Conservation (phyloP, 2,113 vertebrate species). For the Stictonetta naevosa region DNA sequence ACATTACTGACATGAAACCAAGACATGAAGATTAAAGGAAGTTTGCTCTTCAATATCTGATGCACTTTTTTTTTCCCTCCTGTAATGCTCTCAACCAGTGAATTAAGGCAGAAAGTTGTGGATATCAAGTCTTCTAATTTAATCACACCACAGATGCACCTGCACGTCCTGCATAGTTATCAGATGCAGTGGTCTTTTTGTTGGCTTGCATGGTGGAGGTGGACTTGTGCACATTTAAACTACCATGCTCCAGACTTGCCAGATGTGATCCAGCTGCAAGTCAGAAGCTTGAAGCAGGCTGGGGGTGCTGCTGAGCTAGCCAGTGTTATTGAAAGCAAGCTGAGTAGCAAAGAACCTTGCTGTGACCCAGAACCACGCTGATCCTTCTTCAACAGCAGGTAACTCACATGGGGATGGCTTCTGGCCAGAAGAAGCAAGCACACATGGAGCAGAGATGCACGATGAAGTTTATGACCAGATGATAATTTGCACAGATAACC, state of each 20-base stretch:
- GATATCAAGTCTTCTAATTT: not conserved
- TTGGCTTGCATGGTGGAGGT: not conserved
- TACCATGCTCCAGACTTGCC: not conserved
- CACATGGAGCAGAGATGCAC: not conserved
- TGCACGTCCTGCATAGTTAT: rapidly evolving
- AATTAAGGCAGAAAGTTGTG: not conserved
- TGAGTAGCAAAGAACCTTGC: not conserved
- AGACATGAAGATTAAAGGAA: not conserved
- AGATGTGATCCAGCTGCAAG: not conserved
- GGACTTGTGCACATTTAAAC: not conserved
- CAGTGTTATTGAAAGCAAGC: rapidly evolving
- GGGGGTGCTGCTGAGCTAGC: not conserved
- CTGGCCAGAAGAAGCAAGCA: not conserved
- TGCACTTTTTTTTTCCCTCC: too few species aligned
- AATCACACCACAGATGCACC: rapidly evolving
- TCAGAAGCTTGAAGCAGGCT: not conserved
- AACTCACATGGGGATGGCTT: not conserved
- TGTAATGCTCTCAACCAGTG: not conserved
- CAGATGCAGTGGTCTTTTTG: not conserved
- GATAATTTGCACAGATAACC: not conserved
- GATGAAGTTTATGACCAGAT: not conserved
- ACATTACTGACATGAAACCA: not conserved
- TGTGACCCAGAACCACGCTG: not conserved
- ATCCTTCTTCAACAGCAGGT: too few species aligned
- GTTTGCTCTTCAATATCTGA: not conserved